Evolutionary conservation across 2,888 invertebrate species (phyloP), one percentile per base, ranked within the genome.

Genomic region (Drosophila meridiana): DNA sequence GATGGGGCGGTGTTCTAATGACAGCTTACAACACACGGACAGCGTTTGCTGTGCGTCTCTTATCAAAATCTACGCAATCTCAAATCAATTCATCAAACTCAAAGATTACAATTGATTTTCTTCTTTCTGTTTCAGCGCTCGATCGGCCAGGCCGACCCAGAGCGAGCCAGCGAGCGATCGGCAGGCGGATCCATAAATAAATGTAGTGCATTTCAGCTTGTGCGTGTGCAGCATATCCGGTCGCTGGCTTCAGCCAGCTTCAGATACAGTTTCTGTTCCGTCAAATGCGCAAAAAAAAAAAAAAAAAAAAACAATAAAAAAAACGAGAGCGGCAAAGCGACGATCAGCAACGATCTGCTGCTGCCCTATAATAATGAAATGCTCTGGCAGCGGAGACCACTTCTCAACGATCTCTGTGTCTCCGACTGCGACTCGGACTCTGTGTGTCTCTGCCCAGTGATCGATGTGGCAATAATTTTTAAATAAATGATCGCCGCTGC

Each of bases 101-200:
- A 85, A 78, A 83, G 69, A 78, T 82, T 75, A 80, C 87, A 90
- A 87, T 89, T 90, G 90, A 86, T 83, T 90, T 52, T 20, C 9
- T 36, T 14, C 2, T 14, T 36, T 53, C 36, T 53, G 20, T 20
- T 38, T 0, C 66, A 71, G 57, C 57, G 65, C 61, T 52, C 66
- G 62, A 55, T 32, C 76, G 7, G 48, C 53, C 45, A 38, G 38
- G 1, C 20, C 43, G 43, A 43, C 9, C 43, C 20, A 6, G 28
- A 45, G 56, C 30, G 38, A 28, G 56, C 4, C 4, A 36, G 57
- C 62, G 59, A 60, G 30, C 62, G 47, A 66, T 75, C 69, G 73
- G 76, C 80, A 77, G 85, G 87, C 89, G 89, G 92, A 91, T 90
- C 90, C 90, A 90, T 91, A 90, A 90, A 90, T 91, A 87, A 87